Conservation (phyloP, 2,888 invertebrate species). For the Heliothis peltigera region DNA sequence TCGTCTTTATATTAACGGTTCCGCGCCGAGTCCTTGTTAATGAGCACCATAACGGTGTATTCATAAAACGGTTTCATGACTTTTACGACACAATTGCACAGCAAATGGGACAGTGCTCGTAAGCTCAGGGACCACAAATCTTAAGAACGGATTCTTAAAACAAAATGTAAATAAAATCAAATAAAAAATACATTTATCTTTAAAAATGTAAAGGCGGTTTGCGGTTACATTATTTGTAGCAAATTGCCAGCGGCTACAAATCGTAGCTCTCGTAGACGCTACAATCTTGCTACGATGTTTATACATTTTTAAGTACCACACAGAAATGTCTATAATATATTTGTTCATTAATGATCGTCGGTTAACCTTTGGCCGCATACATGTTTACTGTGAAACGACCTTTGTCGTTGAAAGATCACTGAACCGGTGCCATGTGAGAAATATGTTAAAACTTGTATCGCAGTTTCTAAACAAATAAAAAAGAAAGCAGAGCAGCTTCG, state of each 20-base stretch:
- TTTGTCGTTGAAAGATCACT: not conserved
- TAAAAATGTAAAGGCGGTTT: slow-evolving; percentile 36
- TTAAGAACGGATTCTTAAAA: slow-evolving; percentile 2
- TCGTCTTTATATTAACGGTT: slow-evolving; percentile 41
- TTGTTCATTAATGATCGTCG: slow-evolving; percentile 5
- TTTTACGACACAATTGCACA: slow-evolving; percentile 2
- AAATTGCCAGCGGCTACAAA: slow-evolving; percentile 40
- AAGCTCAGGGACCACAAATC: not conserved
- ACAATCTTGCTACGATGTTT: slow-evolving; percentile 46
- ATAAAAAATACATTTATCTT: slow-evolving; percentile 30
- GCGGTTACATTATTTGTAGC: slow-evolving; percentile 48
- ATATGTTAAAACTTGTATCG: slow-evolving; percentile 11
- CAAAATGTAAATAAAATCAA: slow-evolving; percentile 24
- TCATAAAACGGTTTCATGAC: slow-evolving; percentile 2
- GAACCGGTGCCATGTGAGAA: slow-evolving; percentile 1
- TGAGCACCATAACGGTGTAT: slow-evolving; percentile 26
- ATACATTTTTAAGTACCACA: slow-evolving; percentile 45
- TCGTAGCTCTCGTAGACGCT: slow-evolving; percentile 44
- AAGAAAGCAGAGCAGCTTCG: slow-evolving; percentile 49
- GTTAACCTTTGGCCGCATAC: slow-evolving; percentile 11
- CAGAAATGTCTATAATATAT: slow-evolving; percentile 22
- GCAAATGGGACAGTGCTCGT: not conserved
- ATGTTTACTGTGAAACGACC: not conserved
- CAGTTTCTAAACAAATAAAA: slow-evolving; percentile 49
- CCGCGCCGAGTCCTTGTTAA: slow-evolving; percentile 22